Evolutionary conservation across 1,140 invertebrate species (phyloP).

Genomic region (Thaumetopoea pityocampa): DNA sequence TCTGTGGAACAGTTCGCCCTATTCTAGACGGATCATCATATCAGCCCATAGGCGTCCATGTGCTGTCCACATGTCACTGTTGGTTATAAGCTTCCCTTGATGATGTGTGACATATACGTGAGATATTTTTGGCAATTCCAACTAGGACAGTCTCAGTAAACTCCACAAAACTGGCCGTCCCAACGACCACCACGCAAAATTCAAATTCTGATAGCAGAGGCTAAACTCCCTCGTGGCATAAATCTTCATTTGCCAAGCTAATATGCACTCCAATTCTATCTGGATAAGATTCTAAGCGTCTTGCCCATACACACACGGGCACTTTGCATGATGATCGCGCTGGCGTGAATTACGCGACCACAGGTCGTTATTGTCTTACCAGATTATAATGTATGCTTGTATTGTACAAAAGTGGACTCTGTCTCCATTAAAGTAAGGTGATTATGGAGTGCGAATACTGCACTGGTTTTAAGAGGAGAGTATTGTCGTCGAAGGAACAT

Average conservation of each 20-base stretch:
- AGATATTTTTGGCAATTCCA: too few species aligned
- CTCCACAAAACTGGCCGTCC: too few species aligned
- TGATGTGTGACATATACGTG: too few species aligned
- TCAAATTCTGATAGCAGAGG: conserved; percentile 55
- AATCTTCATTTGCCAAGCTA: conserved; percentile 19
- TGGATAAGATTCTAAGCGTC: conserved; percentile 2
- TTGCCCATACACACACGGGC: conserved; percentile 8
- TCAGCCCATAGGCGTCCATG: too few species aligned
- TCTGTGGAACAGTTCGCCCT: too few species aligned
- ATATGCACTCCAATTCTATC: conserved; percentile 3
- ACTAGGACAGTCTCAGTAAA: too few species aligned
- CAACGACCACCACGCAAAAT: conserved; percentile 26
- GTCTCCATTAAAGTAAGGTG: neutral
- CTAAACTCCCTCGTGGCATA: conserved; percentile 44
- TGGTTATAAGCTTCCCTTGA: too few species aligned
- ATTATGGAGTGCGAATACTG: neutral
- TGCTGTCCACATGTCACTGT: too few species aligned
- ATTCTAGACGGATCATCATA: too few species aligned
- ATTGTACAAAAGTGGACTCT: conserved; percentile 6
- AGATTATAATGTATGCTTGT: neutral
- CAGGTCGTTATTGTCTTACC: conserved; percentile 57
- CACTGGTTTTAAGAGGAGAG: conserved; percentile 11
- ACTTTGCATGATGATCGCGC: conserved; percentile 67
- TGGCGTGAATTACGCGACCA: conserved; percentile 70
- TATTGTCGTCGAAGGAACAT: conserved; percentile 59